These are phyloP conservation scores for Drosophila pseudotalamancana DNA, from an alignment of 2,888 invertebrate species.

Conservation along the genomic window DNA sequence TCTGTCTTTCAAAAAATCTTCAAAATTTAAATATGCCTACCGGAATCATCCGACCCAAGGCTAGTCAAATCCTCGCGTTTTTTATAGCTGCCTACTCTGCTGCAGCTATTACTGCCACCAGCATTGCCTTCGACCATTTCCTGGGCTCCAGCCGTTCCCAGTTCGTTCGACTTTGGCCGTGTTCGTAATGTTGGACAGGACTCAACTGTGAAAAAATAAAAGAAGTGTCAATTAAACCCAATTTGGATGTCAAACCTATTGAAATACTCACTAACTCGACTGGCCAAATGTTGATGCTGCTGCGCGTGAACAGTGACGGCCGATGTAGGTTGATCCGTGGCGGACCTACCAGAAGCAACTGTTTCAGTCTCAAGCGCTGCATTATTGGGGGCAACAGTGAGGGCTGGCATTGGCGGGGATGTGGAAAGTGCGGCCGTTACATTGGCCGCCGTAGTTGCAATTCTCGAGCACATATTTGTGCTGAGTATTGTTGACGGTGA, in stretches of 20 bases:
- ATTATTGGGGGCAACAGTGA: slow-evolving; percentile 39
- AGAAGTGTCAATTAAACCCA: not conserved
- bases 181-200: slow-evolving; percentile 72
- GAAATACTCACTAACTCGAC: slow-evolving; percentile 53
- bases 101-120: slow-evolving; percentile 54
- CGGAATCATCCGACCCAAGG: slow-evolving; percentile 87
- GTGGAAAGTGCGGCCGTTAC: slow-evolving; percentile 81
- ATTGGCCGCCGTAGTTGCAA: slow-evolving; percentile 82
- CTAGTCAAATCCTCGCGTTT: slow-evolving; percentile 86
- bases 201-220: slow-evolving; percentile 50
- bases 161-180: slow-evolving; percentile 76
- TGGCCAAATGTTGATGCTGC: slow-evolving; percentile 34
- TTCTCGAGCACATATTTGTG: slow-evolving; percentile 84
- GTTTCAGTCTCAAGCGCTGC: slow-evolving; percentile 24
- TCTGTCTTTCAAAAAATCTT: not conserved
- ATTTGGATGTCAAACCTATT: not conserved
- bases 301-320: slow-evolving; percentile 33
- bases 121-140: slow-evolving; percentile 44
- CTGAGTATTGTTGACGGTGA: slow-evolving; percentile 84
- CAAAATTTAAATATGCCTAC: slow-evolving; percentile 55
- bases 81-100: slow-evolving; percentile 72
- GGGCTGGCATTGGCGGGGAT: slow-evolving; percentile 67
- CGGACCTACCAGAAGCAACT: slow-evolving; percentile 10
- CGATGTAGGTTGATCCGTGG: slow-evolving; percentile 15
- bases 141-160: slow-evolving; percentile 40